phyloP scores from a whole-genome alignment of 2,888 invertebrate genomes.

The Pachymerium ferrugineum region DNA sequence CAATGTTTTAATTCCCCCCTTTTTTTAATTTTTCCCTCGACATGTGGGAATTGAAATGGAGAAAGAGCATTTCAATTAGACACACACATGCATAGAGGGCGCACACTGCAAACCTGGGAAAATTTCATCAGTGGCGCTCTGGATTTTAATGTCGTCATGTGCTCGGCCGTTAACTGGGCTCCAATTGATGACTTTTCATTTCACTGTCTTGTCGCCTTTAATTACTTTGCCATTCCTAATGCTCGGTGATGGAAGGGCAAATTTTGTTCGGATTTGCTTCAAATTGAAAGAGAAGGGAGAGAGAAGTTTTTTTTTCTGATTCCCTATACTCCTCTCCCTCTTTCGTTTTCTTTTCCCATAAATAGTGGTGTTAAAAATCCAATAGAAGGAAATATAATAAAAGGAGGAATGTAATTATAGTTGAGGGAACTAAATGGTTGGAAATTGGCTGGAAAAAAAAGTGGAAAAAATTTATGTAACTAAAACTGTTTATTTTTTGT shows the following conservation, averaged over 20 bases:
- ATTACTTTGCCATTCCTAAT: constrained; percentile 15
- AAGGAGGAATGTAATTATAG: too few relatives aligned
- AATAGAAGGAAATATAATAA: too few relatives aligned
- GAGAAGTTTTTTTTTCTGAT: neutral
- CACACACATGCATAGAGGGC: too few relatives aligned
- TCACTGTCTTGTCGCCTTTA: constrained; percentile 10
- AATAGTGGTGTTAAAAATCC: too few relatives aligned
- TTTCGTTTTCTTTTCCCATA: too few relatives aligned
- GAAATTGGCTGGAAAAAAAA: too few relatives aligned
- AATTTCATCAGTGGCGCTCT: neutral
- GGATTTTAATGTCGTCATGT: constrained; percentile 8
- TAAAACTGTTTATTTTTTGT: too few relatives aligned
- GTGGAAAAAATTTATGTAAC: too few relatives aligned
- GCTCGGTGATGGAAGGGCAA: neutral
- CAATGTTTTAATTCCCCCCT: neutral
- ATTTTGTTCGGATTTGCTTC: neutral
- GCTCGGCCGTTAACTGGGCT: neutral
- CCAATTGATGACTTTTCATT: constrained; percentile 15
- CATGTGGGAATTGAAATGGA: constrained; percentile 4
- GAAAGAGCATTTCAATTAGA: constrained; percentile 6
- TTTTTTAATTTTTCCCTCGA: neutral
- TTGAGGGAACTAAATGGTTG: too few relatives aligned
- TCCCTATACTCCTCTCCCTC: too few relatives aligned
- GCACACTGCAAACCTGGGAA: neutral
- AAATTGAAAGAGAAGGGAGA: neutral